Base-by-base conservation (phyloP, 2,113 vertebrate genomes). In the Gallinago jamesoni region DNA sequence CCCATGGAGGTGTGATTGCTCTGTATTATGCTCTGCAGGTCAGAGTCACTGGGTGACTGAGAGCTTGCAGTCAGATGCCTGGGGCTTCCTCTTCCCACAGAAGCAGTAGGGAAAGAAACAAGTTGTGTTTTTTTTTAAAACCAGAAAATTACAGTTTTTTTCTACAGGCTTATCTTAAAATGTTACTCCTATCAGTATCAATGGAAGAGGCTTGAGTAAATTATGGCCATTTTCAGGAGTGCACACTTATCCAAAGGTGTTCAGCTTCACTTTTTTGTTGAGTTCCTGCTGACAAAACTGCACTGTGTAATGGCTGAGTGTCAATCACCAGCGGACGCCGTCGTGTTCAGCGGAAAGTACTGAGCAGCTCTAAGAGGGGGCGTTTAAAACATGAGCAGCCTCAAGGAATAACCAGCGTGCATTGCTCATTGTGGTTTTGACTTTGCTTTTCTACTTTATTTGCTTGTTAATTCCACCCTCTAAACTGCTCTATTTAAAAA, bases 161-260 rank as follows among this genome's bases (percentile, higher is more conserved):
- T 67, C 93, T 69, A 67, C 45, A 37, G 75, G 78, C 95, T 91
- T 95, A 93, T 95, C 90, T 96, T 94, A 89, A 93, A 95, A 95
- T 95, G 90, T 96, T 96, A 96, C 86, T 93, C 82, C 90, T 96
- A 95, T 93, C 89, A 85, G 88, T 95, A 97, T 91, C 86, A 82
- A 79, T 82, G 86, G 80, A 92, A 95, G 94, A 96, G 89, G 73
- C 94, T 89, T 93, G 87, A 94, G 95, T 94, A 96, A 97, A 97
- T 96, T 95, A 97, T 94, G 96, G 94, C 84, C 95, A 96, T 96
- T 97, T 97, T 90, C 91, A 94, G 90, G 85, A 94, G 80, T 84
- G 92, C 72, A 91, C 87, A 88, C 91, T 96, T 97, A 94, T 90
- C 95, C 90, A 93, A 84, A 96, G 93, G 73, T 91, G 89, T 91